Percentiles rank a stretch among this genome's conserved stretches.
Evolutionary conservation across 2,797 vertebrate genomes (phyloP).

Genomic region (Rhinichthys osculus): DNA sequence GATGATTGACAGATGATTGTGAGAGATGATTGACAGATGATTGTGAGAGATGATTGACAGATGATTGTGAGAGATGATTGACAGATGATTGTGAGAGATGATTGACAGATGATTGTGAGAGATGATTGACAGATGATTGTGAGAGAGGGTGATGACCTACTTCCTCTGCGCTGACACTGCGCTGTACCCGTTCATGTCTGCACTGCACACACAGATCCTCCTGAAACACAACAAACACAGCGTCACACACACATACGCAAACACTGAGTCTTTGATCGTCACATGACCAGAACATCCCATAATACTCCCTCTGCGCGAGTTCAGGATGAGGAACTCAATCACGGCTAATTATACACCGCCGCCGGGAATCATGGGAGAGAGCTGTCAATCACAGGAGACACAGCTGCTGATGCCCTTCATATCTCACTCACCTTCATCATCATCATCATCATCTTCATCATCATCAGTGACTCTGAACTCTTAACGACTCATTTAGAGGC

Average conservation of each 20-base stretch:
- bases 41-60: background rate
- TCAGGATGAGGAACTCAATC: background rate
- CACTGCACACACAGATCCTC: constrained; percentile 1
- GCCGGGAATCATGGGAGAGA: background rate
- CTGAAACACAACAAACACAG: constrained; percentile 32
- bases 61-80: too few species aligned
- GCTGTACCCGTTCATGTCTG: constrained; percentile 25
- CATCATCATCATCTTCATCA: too few species aligned
- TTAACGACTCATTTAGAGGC: too few species aligned
- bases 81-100: too few species aligned
- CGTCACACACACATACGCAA: background rate
- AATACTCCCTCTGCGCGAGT: background rate
- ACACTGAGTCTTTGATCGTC: background rate
- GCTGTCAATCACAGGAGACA: constrained; percentile 14
- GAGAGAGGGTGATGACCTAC: background rate
- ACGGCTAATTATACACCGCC: background rate
- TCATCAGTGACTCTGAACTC: too few species aligned
- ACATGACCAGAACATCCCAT: background rate
- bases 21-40: too few species aligned
- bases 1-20: too few species aligned
- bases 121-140: too few species aligned
- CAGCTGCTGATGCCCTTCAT: background rate
- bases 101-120: too few species aligned
- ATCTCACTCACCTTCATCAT: background rate
- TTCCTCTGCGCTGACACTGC: constrained; percentile 3